Conservation (phyloP, 1,140 invertebrate genomes). For the Ridgeia piscesae region DNA sequence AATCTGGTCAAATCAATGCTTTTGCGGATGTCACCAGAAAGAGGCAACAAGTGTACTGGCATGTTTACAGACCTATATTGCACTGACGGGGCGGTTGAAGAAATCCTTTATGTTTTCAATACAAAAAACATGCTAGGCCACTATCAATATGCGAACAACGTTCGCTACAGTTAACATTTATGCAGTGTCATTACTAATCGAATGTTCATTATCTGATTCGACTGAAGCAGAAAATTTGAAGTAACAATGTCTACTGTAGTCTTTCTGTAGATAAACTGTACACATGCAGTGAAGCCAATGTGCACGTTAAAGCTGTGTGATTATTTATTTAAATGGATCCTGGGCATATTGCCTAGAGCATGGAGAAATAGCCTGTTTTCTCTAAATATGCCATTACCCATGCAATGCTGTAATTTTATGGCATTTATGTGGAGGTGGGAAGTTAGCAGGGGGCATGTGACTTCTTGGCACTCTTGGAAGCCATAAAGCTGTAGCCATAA, state of each 20-base stretch:
- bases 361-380: background rate
- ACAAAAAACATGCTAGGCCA: background rate
- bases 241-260: background rate
- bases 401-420: background rate
- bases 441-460: background rate
- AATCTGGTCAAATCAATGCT: background rate
- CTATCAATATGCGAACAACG: background rate
- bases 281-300: background rate
- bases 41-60: background rate
- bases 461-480: background rate
- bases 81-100: background rate
- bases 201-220: background rate
- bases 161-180: background rate
- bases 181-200: background rate
- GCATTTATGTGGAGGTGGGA: background rate
- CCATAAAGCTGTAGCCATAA: background rate
- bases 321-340: background rate
- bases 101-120: background rate
- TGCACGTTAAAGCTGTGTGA: background rate
- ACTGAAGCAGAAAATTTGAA: background rate
- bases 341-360: background rate
- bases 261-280: background rate
- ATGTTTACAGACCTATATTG: background rate
- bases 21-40: background rate
- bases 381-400: background rate